These are phyloP conservation scores for Tineola bisselliella DNA, from an alignment of 2,888 invertebrate genomes.

Conservation along the genomic window DNA sequence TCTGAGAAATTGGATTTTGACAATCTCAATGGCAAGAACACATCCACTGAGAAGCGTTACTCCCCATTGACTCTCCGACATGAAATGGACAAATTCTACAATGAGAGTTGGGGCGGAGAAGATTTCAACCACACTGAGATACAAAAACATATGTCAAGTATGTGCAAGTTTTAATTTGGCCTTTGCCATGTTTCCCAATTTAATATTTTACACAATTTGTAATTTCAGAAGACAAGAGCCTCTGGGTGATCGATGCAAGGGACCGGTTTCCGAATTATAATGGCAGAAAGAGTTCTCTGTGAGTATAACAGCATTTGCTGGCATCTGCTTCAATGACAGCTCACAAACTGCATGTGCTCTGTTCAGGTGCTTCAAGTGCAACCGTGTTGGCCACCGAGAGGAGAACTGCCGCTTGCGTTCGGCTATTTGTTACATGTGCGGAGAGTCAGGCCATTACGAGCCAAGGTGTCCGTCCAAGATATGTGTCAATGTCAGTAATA, in stretches of 20 bases:
- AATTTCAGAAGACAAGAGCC: conserved; percentile 61
- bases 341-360: no score
- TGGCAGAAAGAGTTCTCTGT: conserved; percentile 41
- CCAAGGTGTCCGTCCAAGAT: conserved; percentile 74
- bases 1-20: conserved; percentile 56
- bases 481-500: conserved; percentile 75
- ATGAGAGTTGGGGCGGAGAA: conserved; percentile 73
- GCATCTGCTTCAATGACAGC: no score
- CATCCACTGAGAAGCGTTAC: conserved; percentile 30
- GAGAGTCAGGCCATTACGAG: conserved; percentile 71
- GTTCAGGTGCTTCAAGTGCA: conserved; percentile 71
- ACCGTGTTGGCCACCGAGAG: conserved; percentile 71
- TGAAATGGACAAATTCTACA: conserved; percentile 73
- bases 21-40: conserved; percentile 44
- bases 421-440: conserved; percentile 74
- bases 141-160: conserved; percentile 73
- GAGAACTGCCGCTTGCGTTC: conserved; percentile 67
- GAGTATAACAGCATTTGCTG: conserved; percentile 41
- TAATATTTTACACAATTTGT: no score
- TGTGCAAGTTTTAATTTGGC: no score
- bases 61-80: conserved; percentile 48
- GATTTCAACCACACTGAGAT: conserved; percentile 67
- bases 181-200: no score
- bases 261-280: conserved; percentile 44
- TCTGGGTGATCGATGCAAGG: conserved; percentile 64